Evolutionary conservation across 1,140 invertebrate species (phyloP).

Genomic region (Heliconius nattereri): DNA sequence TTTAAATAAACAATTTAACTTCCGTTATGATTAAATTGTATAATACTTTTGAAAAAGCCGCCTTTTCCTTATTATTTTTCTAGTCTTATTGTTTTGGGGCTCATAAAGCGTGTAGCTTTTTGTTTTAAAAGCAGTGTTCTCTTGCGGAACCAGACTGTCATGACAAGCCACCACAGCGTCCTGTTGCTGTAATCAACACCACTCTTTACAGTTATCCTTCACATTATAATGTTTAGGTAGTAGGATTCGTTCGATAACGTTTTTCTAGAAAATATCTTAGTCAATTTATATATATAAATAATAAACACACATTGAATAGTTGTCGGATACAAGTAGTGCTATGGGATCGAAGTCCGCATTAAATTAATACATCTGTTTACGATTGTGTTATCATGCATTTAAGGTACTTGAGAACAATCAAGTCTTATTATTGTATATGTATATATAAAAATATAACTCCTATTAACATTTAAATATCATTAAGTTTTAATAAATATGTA

Average conservation of each 20-base stretch:
- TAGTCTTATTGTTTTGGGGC: constrained; percentile 38
- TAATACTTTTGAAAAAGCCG: background rate
- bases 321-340: background rate
- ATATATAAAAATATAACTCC: background rate
- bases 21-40: background rate
- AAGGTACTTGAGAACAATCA: constrained; percentile 33
- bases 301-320: background rate
- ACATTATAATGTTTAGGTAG: constrained; percentile 5
- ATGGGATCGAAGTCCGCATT: constrained; percentile 42
- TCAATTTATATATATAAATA: background rate
- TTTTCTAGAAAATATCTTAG: background rate
- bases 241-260: background rate
- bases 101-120: constrained; percentile 55
- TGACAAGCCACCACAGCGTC: constrained; percentile 48
- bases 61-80: constrained; percentile 11
- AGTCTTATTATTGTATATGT: constrained; percentile 4
- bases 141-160: constrained; percentile 62
- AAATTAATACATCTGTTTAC: constrained; percentile 44
- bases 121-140: constrained; percentile 46
- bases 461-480: background rate
- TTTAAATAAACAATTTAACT: background rate
- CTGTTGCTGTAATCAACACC: constrained; percentile 68
- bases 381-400: constrained; percentile 38
- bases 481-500: background rate
- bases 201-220: constrained; percentile 40